Conservation (phyloP, 1,140 invertebrate species). For the Platyscapa corneri region DNA sequence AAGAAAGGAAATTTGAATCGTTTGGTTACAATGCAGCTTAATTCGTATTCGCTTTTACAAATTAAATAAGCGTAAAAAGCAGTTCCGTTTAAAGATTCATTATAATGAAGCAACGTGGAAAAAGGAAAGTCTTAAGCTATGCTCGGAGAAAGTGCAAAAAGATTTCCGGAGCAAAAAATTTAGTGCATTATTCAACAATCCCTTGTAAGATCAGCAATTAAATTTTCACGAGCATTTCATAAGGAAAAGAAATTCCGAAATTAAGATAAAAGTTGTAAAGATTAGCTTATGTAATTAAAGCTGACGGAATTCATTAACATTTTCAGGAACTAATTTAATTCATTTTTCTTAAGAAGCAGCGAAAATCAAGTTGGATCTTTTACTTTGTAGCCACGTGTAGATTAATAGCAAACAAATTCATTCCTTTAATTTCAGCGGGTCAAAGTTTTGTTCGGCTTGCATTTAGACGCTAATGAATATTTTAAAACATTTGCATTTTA, state of each 20-base stretch:
- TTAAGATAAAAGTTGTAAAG: constrained; percentile 3
- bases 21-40: background rate
- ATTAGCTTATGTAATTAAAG: background rate
- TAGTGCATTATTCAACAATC: background rate
- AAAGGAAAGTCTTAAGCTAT: background rate
- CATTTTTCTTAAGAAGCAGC: background rate
- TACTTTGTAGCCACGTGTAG: background rate
- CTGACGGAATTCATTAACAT: background rate
- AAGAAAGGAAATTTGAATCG: no score
- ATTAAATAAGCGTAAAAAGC: background rate
- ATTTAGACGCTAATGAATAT: no score
- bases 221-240: background rate
- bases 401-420: background rate
- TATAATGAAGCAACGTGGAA: no score
- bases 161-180: background rate
- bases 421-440: background rate
- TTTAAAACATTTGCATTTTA: no score
- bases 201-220: background rate
- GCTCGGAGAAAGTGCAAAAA: background rate
- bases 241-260: background rate
- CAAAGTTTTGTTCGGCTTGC: background rate
- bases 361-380: background rate
- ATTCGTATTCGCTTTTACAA: background rate
- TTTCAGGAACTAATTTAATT: background rate
- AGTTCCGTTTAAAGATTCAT: background rate